Evolutionary conservation across 1,140 invertebrate species (phyloP).

Genomic region (Neuroterus valhalla): DNA sequence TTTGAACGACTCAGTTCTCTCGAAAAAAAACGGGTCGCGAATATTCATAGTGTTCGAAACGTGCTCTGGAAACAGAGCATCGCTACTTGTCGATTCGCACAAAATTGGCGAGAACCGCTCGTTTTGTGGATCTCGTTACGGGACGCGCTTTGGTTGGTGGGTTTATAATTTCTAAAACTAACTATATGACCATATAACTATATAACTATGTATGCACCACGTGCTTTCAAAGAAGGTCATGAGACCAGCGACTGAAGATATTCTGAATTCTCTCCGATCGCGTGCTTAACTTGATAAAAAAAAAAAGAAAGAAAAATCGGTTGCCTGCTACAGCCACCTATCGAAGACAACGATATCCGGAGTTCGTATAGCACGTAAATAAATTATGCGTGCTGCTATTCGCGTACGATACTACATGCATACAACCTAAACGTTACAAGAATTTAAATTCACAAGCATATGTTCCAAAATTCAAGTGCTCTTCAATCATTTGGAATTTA

Average conservation of each 20-base stretch:
- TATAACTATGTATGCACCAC: neutral
- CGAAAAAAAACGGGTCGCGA: constrained; percentile 13
- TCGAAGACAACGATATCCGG: constrained; percentile 23
- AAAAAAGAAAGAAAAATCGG: constrained; percentile 6
- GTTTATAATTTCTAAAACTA: constrained; percentile 13
- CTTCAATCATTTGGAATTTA: neutral
- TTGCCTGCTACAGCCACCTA: constrained; percentile 11
- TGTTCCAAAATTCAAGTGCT: neutral
- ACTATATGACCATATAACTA: neutral
- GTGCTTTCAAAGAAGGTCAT: neutral
- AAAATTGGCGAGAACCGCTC: constrained; percentile 26
- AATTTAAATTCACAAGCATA: neutral
- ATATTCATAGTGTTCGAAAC: constrained; percentile 24
- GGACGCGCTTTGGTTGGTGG: constrained; percentile 13
- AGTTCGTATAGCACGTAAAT: constrained; percentile 20
- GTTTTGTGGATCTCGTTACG: constrained; percentile 19
- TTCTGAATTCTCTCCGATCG: constrained; percentile 12
- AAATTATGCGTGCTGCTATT: constrained; percentile 10
- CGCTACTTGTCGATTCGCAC: constrained; percentile 16
- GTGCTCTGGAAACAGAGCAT: constrained; percentile 27
- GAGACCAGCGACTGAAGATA: neutral
- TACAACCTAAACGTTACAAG: constrained; percentile 12
- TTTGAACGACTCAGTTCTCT: neutral
- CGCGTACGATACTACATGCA: constrained; percentile 9
- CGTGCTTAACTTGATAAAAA: constrained; percentile 17